Evolutionary conservation across 2,888 invertebrate genomes (phyloP).

Genomic region (Odontocerum albicorne): DNA sequence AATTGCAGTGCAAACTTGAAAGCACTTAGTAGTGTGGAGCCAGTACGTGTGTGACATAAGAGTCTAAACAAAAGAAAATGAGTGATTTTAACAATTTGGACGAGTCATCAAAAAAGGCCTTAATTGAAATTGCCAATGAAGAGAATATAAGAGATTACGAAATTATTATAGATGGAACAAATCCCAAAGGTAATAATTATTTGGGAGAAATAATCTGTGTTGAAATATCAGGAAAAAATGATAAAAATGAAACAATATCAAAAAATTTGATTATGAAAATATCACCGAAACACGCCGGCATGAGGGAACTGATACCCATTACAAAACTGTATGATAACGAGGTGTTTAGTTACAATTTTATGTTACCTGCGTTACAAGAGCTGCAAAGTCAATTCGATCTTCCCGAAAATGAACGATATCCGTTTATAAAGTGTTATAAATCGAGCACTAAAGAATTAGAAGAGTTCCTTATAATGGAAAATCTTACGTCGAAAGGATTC

Average conservation of each 20-base stretch:
- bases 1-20: no score
- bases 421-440: slow-evolving; percentile 15
- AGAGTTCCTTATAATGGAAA: slow-evolving; percentile 38
- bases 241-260: neutral
- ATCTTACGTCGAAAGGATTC: slow-evolving; percentile 11
- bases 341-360: slow-evolving; percentile 9
- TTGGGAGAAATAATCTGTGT: slow-evolving; percentile 15
- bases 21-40: no score
- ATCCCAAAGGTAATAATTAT: slow-evolving; percentile 21
- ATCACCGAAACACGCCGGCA: neutral
- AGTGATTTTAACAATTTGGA: no score
- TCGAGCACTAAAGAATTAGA: neutral
- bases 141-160: neutral
- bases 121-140: neutral
- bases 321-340: slow-evolving; percentile 5
- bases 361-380: slow-evolving; percentile 5
- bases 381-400: slow-evolving; percentile 8
- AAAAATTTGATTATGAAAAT: slow-evolving; percentile 17
- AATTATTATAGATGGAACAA: neutral
- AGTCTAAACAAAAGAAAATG: no score
- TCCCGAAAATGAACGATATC: neutral
- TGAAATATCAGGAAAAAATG: slow-evolving; percentile 12
- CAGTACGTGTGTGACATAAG: no score
- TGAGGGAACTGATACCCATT: slow-evolving; percentile 9
- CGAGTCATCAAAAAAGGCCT: neutral